Conservation (phyloP, 2,113 vertebrate genomes). For the Dipodomys merriami region DNA sequence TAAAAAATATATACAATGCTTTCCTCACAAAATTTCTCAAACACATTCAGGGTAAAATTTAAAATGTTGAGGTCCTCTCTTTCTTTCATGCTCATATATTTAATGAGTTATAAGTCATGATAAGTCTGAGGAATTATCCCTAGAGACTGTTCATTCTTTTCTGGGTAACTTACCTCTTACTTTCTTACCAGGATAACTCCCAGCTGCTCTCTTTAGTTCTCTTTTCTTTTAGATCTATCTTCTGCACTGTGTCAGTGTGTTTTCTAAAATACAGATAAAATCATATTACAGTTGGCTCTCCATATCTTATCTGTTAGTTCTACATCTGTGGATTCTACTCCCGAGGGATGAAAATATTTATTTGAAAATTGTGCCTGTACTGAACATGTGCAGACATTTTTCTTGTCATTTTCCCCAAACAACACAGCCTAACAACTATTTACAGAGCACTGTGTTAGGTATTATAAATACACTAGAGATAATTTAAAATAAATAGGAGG, state of each 20-base stretch:
- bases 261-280: slow-evolving; percentile 29
- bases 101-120: slow-evolving; percentile 8
- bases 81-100: neutral
- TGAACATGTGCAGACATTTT: neutral
- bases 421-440: neutral
- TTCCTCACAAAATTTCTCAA: neutral
- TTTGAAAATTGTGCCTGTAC: neutral
- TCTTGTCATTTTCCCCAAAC: neutral
- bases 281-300: neutral
- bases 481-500: neutral
- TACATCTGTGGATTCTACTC: neutral
- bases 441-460: neutral
- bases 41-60: neutral
- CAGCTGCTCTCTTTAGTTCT: neutral
- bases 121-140: neutral
- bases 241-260: neutral
- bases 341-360: neutral
- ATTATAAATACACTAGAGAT: neutral
- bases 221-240: neutral
- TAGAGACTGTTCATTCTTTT: neutral
- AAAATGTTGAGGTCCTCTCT: neutral
- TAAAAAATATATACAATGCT: neutral
- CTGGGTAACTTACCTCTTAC: neutral
- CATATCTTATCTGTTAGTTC: neutral
- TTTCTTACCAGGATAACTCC: neutral